Base-by-base conservation (phyloP, 2,888 invertebrate genomes). In the Mesorhabditis sp. region DNA sequence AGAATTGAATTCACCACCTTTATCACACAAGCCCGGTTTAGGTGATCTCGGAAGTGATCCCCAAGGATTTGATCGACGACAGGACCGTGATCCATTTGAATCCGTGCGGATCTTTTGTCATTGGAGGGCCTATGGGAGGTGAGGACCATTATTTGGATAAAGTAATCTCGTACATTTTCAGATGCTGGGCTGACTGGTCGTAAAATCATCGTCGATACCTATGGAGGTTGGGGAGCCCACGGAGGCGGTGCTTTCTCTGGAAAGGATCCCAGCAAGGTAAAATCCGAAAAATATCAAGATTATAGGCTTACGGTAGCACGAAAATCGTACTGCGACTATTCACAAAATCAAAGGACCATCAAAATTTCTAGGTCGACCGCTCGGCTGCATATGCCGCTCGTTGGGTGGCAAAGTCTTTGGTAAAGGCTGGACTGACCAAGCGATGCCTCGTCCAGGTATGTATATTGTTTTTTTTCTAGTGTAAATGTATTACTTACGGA, bases 211-310 rank as follows among this genome's bases (percentile, higher is more conserved):
- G 97, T 98, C 64, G 97, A 98, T 88, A 97, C 97, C 43, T 98
- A 98, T 87, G 97, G 97, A 70, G 97, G 97, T 1, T 97, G 96
- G 97, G 97, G 97, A 74, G 97, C 97, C 50, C 97, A 98, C 87
- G 97, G 97, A 65, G 97, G 97, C 80, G 97, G 97, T 78, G 97
- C 97, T 13, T 98, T 98, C 89, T 95, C 95, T 15, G 97, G 97
- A 78, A 98, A 98, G 88, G 97, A 98, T 89, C 95, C 86, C 80
- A 86, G 87, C 43, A 88, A 88, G 79, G 88, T 81, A 10, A 1
- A 45, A 88, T 85, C 89, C 69, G 10, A 10, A 13, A 4, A 44
- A 43, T 5, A 42, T 44, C 66, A 5, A 15, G n/a, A 4, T 7
- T 4, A 1, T 5, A 43, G 15, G 41, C n/a, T 10, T 6, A 28